Base-by-base conservation (phyloP, 2,113 vertebrate genomes). In the Promerops cafer region DNA sequence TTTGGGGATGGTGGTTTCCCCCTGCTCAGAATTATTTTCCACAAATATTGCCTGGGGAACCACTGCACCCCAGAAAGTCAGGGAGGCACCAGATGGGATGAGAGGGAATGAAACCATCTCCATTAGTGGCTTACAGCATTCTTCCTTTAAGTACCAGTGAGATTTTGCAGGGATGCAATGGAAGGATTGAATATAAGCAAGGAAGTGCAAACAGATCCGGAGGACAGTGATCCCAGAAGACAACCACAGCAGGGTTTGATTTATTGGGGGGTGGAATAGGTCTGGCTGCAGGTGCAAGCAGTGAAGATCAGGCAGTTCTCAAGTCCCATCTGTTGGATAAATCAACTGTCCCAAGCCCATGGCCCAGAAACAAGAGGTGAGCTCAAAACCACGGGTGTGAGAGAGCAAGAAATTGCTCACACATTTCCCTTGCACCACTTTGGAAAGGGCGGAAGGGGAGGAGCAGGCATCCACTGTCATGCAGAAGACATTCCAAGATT, bases 101-200 rank as follows among this genome's bases (percentile, higher is more conserved):
- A 37, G 30, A 70, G 37, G 31, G 75, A n/a, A 78, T 23, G 18
- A 90, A 94, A 91, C n/a, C 12, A 14, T 26, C 49, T 61, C 82
- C 2, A 1, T 47, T 35, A 40, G 70, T 16, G 1, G 70, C 37
- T 92, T 31, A 61, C 33, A 83, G 66, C 2, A 3, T 35, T 95
- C 47, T 44, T 57, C 78, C 64, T 64, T 83, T 82, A 64, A 76
- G 72, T 47, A 70, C 86, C 7, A 0, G 45, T 42, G 72, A 53
- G 61, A 94, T 83, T 94, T 80, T 49, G 27, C 71, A 66, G 40
- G 35, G 56, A 52, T 75, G 74, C 56, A 90, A 52, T 35, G 35
- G 52, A 53, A 93, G 31, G 84, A 89, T 93, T 91, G 91, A 91
- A 86, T 77, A 72, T 39, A 93, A 90, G 92, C 54, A 89, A 87